Evolutionary conservation across 2,888 invertebrate genomes (phyloP).

Genomic region (Endotricha flammealis): DNA sequence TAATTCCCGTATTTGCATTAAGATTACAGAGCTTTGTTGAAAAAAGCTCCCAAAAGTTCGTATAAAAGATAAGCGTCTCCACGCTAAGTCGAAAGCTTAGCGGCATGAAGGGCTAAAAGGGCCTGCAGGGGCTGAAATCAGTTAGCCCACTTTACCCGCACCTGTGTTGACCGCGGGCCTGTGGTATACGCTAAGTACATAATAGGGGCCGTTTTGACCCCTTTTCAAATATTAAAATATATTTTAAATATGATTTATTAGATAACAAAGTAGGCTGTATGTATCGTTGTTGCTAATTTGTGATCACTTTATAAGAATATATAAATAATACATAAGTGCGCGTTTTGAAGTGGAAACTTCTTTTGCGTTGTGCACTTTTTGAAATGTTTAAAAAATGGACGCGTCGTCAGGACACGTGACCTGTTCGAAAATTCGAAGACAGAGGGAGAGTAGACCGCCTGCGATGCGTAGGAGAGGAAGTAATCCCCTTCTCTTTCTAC

Average conservation of each 20-base stretch:
- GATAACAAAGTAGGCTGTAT: too few relatives aligned
- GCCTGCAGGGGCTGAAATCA: slow-evolving; percentile 10
- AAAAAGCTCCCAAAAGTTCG: slow-evolving; percentile 18
- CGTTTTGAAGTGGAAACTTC: too few relatives aligned
- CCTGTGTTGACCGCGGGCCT: slow-evolving; percentile 9
- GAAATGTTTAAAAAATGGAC: too few relatives aligned
- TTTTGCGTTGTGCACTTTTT: too few relatives aligned
- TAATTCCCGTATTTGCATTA: slow-evolving; percentile 6
- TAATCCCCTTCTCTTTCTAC: too few relatives aligned
- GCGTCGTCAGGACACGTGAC: too few relatives aligned
- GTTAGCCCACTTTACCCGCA: slow-evolving; percentile 11
- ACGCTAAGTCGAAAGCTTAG: slow-evolving; percentile 18
- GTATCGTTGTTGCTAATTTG: too few relatives aligned
- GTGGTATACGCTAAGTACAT: slow-evolving; percentile 1
- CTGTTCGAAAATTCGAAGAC: too few relatives aligned
- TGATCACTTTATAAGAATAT: too few relatives aligned
- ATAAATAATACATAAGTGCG: too few relatives aligned
- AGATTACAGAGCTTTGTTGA: slow-evolving; percentile 13
- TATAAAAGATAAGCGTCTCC: slow-evolving; percentile 21
- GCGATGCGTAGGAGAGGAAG: too few relatives aligned
- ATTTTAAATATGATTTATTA: neutral
- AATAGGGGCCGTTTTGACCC: neutral
- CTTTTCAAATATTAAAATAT: neutral
- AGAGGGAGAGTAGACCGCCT: too few relatives aligned
- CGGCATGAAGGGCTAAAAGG: slow-evolving; percentile 16